Conservation (phyloP, 1,140 invertebrate species). For the Atta cephalotes region DNA sequence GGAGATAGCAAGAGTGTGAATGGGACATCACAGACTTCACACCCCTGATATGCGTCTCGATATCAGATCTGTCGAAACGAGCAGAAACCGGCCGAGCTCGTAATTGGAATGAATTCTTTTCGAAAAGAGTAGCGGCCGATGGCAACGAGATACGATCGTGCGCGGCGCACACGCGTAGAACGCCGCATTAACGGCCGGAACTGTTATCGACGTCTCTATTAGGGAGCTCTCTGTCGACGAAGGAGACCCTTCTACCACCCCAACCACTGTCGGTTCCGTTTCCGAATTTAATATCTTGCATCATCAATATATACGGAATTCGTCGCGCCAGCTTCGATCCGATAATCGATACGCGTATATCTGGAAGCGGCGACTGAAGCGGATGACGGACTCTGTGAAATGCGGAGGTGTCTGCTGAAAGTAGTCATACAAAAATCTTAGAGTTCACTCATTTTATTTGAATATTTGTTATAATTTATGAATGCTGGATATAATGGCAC, state of each 20-base stretch:
- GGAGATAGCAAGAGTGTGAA: background rate
- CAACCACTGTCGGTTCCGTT: slow-evolving; percentile 60
- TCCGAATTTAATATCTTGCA: slow-evolving; percentile 67
- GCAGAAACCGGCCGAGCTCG: background rate
- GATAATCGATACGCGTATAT: slow-evolving; percentile 62
- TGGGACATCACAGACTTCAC: slow-evolving; percentile 32
- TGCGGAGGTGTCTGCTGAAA: slow-evolving; percentile 1
- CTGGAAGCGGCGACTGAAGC: slow-evolving; percentile 9
- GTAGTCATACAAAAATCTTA: background rate
- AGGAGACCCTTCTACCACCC: slow-evolving; percentile 40
- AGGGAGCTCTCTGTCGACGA: slow-evolving; percentile 47
- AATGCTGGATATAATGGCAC: background rate
- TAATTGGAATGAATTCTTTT: slow-evolving; percentile 55
- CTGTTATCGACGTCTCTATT: slow-evolving; percentile 66
- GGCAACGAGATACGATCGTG: slow-evolving; percentile 31
- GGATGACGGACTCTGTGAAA: slow-evolving; percentile 18
- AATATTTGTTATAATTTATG: background rate
- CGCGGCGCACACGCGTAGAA: slow-evolving; percentile 42
- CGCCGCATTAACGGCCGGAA: slow-evolving; percentile 46
- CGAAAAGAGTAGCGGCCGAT: slow-evolving; percentile 33
- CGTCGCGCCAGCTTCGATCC: slow-evolving; percentile 66
- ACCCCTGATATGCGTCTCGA: slow-evolving; percentile 14
- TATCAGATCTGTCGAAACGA: slow-evolving; percentile 36
- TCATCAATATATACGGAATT: slow-evolving; percentile 54
- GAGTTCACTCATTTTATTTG: slow-evolving; percentile 9